phyloP scores from a whole-genome alignment of 1,140 invertebrate genomes.

The Stenopsyche tienmushanensis region DNA sequence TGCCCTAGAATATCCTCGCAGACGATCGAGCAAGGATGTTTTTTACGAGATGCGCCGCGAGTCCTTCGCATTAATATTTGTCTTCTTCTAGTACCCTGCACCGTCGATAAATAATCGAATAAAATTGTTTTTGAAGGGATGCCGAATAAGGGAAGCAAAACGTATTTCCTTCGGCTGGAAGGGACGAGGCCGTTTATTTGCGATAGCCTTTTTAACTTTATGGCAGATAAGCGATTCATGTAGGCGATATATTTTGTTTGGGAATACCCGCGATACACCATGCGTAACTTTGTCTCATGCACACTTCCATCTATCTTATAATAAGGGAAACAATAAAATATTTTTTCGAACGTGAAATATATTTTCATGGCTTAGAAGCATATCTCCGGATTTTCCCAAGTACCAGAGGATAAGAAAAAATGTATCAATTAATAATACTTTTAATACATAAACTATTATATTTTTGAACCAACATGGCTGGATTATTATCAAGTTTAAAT shows the following conservation, averaged over 20 bases:
- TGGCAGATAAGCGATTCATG: constrained; percentile 41
- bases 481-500: too few species aligned
- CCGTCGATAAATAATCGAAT: constrained; percentile 42
- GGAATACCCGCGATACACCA: constrained; percentile 5
- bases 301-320: too few species aligned
- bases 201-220: constrained; percentile 42
- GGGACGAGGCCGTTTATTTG: constrained; percentile 34
- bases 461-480: too few species aligned
- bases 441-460: too few species aligned
- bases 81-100: constrained; percentile 36
- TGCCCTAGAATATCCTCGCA: constrained; percentile 3
- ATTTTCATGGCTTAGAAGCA: too few species aligned
- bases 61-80: constrained; percentile 40
- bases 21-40: constrained; percentile 34
- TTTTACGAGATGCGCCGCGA: constrained; percentile 30
- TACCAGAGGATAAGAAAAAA: too few species aligned
- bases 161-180: constrained; percentile 17
- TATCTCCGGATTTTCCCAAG: too few species aligned
- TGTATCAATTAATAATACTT: too few species aligned
- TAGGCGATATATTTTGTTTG: constrained; percentile 41
- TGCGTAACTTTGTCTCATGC: constrained; percentile 5
- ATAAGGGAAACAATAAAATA: too few species aligned
- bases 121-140: constrained; percentile 37
- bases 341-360: too few species aligned
- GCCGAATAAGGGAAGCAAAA: not conserved